Evolutionary conservation across 2,888 invertebrate genomes (phyloP).

Genomic region (Taphrorychus bicolor): DNA sequence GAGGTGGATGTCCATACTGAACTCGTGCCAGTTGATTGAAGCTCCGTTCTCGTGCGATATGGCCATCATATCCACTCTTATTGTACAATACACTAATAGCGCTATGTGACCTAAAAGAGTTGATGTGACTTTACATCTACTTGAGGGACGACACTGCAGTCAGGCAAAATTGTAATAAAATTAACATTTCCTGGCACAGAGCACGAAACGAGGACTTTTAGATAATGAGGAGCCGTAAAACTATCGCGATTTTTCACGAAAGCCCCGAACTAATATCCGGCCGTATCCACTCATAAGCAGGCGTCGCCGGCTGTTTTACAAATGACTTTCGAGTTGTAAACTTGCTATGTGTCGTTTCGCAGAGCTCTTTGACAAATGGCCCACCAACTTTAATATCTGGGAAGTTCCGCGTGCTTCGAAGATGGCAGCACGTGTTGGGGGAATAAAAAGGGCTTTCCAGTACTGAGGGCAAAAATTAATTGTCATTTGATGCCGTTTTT

Average conservation of each 20-base stretch:
- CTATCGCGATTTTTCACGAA: constrained; percentile 33
- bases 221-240: constrained; percentile 14
- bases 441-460: constrained; percentile 30
- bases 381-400: constrained; percentile 13
- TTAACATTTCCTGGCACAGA: neutral
- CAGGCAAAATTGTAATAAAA: neutral
- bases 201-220: neutral
- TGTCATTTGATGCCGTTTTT: neutral
- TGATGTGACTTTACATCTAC: no score
- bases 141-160: neutral
- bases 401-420: neutral
- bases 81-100: no score
- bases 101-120: no score
- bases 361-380: constrained; percentile 37
- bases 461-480: neutral
- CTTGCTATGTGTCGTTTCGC: constrained; percentile 36
- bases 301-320: constrained; percentile 36
- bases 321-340: constrained; percentile 41
- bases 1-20: no score
- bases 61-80: no score
- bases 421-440: constrained; percentile 21
- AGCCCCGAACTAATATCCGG: constrained; percentile 30
- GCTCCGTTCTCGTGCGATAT: no score
- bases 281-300: constrained; percentile 32
- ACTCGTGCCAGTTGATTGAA: no score